These are phyloP conservation scores for Eudasyphora cyanicolor DNA, from an alignment of 2,888 invertebrate genomes.

Conservation along the genomic window DNA sequence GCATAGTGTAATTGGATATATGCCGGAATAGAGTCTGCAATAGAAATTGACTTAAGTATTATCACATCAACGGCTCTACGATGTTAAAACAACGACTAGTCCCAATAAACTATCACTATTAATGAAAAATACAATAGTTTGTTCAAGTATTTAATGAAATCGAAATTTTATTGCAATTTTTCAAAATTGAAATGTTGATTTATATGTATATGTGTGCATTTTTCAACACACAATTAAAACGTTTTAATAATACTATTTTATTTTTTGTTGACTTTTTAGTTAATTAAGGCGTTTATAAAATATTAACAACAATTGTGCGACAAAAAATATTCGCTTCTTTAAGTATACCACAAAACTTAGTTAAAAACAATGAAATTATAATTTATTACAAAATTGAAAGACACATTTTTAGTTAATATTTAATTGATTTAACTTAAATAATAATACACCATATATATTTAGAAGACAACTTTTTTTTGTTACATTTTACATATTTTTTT, in stretches of 20 bases:
- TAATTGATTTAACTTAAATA: background rate
- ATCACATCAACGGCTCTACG: too few species aligned
- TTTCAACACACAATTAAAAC: background rate
- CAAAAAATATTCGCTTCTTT: background rate
- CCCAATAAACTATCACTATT: too few species aligned
- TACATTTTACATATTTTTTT: background rate
- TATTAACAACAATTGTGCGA: constrained; percentile 13
- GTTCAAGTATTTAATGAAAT: background rate
- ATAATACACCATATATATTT: background rate
- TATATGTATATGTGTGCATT: background rate
- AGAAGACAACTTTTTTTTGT: constrained; percentile 6
- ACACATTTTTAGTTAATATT: background rate
- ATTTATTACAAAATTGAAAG: constrained; percentile 33
- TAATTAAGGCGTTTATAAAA: background rate
- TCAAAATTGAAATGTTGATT: background rate
- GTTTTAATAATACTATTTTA: background rate
- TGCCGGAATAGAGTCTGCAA: too few species aligned
- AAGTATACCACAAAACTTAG: constrained; percentile 1
- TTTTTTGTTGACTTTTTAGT: background rate
- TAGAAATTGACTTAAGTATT: too few species aligned
- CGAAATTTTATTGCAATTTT: background rate
- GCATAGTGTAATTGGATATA: too few species aligned
- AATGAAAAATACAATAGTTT: too few species aligned
- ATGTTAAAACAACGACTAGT: too few species aligned
- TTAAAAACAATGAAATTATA: background rate